These are phyloP conservation scores for Pelecanus crispus DNA, from an alignment of 2,113 vertebrate genomes.

Conservation along the genomic window DNA sequence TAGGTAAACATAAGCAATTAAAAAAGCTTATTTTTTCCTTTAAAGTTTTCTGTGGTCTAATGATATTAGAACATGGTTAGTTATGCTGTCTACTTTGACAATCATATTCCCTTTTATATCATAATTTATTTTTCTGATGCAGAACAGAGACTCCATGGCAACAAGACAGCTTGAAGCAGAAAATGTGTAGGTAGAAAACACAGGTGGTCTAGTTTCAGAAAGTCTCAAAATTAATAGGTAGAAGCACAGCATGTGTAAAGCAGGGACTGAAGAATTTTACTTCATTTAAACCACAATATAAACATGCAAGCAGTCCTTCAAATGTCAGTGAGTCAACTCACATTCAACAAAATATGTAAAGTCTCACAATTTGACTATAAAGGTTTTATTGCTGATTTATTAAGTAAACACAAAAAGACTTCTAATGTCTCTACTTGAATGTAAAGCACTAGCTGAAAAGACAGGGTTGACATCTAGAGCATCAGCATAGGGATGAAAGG, in stretches of 20 bases:
- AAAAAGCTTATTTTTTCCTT: rapidly evolving
- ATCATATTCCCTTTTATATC: not conserved
- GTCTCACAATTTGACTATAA: not conserved
- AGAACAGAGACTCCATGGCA: not conserved
- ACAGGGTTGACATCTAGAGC: not conserved
- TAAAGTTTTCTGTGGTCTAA: not conserved
- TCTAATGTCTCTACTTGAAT: not conserved
- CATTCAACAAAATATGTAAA: not conserved
- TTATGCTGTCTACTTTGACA: not conserved
- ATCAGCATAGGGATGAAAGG: rapidly evolving
- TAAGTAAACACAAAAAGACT: not conserved
- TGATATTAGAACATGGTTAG: not conserved
- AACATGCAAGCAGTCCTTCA: not conserved
- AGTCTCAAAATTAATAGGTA: not conserved
- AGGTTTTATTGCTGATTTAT: not conserved
- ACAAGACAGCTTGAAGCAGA: not conserved
- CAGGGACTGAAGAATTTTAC: not conserved
- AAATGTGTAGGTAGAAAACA: not conserved
- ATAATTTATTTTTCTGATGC: not conserved
- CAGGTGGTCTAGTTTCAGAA: not conserved
- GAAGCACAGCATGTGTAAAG: not conserved
- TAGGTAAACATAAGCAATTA: not conserved
- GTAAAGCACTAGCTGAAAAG: not conserved
- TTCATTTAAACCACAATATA: not conserved
- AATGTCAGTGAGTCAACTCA: not conserved